Base-by-base conservation (phyloP, 1,140 invertebrate genomes). In the Eriocheir sinensis region DNA sequence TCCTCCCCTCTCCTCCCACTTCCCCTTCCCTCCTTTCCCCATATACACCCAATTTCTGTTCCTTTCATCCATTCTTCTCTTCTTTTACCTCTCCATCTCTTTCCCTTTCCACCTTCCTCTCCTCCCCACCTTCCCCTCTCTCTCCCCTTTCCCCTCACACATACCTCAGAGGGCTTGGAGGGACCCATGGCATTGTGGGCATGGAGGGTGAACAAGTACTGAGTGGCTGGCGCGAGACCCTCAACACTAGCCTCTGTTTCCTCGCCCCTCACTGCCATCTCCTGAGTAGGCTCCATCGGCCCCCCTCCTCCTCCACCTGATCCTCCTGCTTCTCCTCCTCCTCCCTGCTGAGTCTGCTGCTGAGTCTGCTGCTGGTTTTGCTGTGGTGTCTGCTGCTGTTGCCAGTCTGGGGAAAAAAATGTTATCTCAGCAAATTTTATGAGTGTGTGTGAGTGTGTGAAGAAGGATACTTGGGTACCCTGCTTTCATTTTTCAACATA, bases 181-280 rank as follows among this genome's bases (percentile, higher is more conserved):
- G 89, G 93, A 30, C 97, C 97, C n/a, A 97, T 96, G 8, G 96
- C 96, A 95, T 97, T 97, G 92, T 96, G 96, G n/a, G 96, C 97
- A 83, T 96, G 95, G 1, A 97, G 95, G 32, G 97, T 95, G 15
- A 97, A 95, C 72, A 96, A 95, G 89, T 97, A 97, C 30, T 95
- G 92, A n/a, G 96, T 96, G 17, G 96, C 95, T 3, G 97, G 96
- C 15, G 96, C 95, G 9, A 97, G 95, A 32, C 60, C 60, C 83
- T 96, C 95, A 41, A 95, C 93, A 34, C 72, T 79, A 8, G 81
- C 94, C 79, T 95, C 95, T 4, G 91, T 92, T 38, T 53, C 85
- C 21, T 48, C 36, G 0, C 94, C 94, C 21, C 86, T 91, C 38
- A 95, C 94, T 0, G 91, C n/a, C 38, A 95, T 91, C 34, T 94